Evolutionary conservation across 2,113 vertebrate genomes (phyloP).

Genomic region (Baryphthengus martii): DNA sequence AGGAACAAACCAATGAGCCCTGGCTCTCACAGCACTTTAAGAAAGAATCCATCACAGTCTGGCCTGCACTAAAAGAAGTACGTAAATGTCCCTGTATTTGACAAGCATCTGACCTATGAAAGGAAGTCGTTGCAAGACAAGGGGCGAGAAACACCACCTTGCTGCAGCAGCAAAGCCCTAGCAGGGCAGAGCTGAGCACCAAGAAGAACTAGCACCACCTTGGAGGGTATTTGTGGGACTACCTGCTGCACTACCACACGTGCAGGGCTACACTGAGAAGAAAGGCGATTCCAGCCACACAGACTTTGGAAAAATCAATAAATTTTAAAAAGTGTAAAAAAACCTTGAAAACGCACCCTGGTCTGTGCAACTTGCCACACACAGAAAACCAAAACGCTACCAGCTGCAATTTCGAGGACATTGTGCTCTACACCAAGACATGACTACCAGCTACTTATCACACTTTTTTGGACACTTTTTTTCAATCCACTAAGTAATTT

Average conservation of each 20-base stretch:
- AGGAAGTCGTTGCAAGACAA: slow-evolving; percentile 42
- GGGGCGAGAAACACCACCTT: slow-evolving; percentile 41
- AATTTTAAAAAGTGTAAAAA: background rate
- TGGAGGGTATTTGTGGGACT: background rate
- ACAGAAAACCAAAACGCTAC: background rate
- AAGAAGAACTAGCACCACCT: background rate
- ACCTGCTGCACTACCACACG: background rate
- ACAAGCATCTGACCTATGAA: slow-evolving; percentile 32
- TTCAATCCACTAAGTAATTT: background rate
- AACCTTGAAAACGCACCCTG: background rate
- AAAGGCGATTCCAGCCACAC: background rate
- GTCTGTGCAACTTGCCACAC: background rate
- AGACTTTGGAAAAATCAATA: background rate
- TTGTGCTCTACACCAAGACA: slow-evolving; percentile 12
- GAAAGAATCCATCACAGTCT: background rate
- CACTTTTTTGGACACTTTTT: background rate
- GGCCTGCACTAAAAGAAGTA: slow-evolving; percentile 16
- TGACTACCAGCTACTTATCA: slow-evolving; percentile 46
- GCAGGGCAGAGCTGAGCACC: background rate
- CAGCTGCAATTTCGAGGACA: slow-evolving; percentile 50
- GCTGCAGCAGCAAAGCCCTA: slow-evolving; percentile 17
- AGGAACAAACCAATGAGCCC: background rate
- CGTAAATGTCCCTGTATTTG: slow-evolving; percentile 35
- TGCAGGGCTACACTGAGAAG: background rate
- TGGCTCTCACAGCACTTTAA: background rate